These are phyloP conservation scores for Ammodytes dubius DNA, from an alignment of 2,113 vertebrate genomes.

Conservation along the genomic window DNA sequence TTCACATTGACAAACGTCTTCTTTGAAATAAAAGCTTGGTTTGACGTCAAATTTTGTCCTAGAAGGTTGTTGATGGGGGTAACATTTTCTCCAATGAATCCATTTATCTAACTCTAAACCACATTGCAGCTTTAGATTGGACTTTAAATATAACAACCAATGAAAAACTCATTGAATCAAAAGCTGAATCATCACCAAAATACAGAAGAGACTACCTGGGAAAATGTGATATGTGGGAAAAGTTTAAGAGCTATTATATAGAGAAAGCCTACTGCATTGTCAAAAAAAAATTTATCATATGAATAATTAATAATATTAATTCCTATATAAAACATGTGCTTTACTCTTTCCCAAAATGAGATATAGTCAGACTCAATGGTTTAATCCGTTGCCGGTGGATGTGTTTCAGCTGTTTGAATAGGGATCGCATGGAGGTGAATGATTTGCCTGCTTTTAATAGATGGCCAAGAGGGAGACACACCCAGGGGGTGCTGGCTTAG, in stretches of 20 bases:
- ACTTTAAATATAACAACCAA: not conserved
- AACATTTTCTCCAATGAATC: not conserved
- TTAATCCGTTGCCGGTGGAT: slow-evolving; percentile 15
- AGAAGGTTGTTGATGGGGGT: not conserved
- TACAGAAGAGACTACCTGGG: not conserved
- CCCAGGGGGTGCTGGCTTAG: slow-evolving; percentile 48
- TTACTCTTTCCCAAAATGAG: not conserved
- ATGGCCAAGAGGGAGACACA: slow-evolving; percentile 47
- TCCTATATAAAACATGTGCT: not conserved
- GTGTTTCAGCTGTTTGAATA: slow-evolving; percentile 33
- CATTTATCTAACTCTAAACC: not conserved
- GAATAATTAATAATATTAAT: not conserved
- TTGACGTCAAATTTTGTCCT: not conserved
- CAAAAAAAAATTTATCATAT: not conserved
- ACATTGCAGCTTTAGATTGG: not conserved
- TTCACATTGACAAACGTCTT: not conserved
- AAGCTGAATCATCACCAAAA: not conserved
- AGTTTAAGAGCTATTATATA: not conserved
- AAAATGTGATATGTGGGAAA: not conserved
- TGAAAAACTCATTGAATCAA: not conserved
- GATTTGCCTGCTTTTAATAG: slow-evolving; percentile 61
- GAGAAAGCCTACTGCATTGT: not conserved
- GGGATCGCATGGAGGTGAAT: slow-evolving; percentile 38
- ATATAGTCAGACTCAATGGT: not conserved
- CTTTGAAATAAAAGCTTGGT: not conserved